Percentiles rank a stretch among this genome's conserved stretches.
phyloP scores from a whole-genome alignment of 2,113 vertebrate genomes.

The Oreocharis arfaki region DNA sequence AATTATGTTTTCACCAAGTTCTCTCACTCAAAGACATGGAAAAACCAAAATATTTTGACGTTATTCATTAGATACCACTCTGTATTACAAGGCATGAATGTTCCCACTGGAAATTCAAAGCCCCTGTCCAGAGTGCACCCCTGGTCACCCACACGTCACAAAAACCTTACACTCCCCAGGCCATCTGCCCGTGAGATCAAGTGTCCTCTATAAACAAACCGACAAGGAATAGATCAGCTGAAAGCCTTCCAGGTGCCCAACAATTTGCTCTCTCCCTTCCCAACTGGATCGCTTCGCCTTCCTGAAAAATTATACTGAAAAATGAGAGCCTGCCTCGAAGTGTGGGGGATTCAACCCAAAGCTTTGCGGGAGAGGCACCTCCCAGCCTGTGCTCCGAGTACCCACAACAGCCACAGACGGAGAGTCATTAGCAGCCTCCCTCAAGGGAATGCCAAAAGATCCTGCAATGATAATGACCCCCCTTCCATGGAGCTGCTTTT shows the following conservation, averaged over 20 bases:
- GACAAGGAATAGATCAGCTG: neutral
- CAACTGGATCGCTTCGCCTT: neutral
- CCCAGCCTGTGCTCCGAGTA: fast-evolving
- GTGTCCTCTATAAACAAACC: neutral
- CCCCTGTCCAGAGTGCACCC: neutral
- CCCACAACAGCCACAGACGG: neutral
- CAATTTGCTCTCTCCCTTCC: neutral
- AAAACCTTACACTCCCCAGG: neutral
- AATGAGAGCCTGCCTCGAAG: neutral
- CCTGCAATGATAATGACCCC: conserved; percentile 3
- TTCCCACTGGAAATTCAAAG: neutral
- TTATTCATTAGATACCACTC: neutral
- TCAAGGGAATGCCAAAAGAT: neutral
- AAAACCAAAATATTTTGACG: neutral
- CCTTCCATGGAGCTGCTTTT: conserved; percentile 42
- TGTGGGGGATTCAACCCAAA: neutral
- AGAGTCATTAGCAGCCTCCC: neutral
- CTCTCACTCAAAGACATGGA: fast-evolving
- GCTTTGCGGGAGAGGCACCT: neutral
- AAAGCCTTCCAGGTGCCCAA: neutral
- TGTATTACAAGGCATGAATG: neutral
- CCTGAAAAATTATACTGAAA: neutral
- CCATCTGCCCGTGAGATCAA: neutral
- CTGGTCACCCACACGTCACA: neutral
- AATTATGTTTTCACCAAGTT: neutral